Evolutionary conservation across 2,113 vertebrate species (phyloP), one percentile per base, ranked within the genome.

Genomic region (Paramormyrops kingsleyae): DNA sequence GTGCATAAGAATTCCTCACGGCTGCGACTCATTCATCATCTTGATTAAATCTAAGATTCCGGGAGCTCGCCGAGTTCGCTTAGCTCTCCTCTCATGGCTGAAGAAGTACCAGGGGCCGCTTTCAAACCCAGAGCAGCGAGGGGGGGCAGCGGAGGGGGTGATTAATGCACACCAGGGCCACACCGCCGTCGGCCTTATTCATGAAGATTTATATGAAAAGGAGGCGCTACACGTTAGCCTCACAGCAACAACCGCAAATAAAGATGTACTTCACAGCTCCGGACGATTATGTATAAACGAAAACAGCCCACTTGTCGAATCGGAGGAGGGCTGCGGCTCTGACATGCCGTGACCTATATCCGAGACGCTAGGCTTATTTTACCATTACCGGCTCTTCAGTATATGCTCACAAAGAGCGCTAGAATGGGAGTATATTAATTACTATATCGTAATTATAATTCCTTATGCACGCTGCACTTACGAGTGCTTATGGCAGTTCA

Each of bases 31-130:
- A 86, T 86, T 86, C 47, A 86, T 86, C 84, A 86, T 86, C 84
- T 50, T 86, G 84, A 86, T 86, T 86, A 86, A 50, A 86, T 86
- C 46, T 50, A 86, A 86, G 84, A 86, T 86, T 86, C 84, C 84
- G n/a, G 84, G 47, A 50, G 47, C 84, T 86, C 27, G 47, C 12
- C 2, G 47, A 86, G n/a, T 86, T 86, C 84, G 47, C 46, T 86
- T 50, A 44, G 39, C 77, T 24, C 7, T 42, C n/a, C 44, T 49
- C 47, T 86, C 24, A 50, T n/a, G 84, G 84, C 47, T 52, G 84
- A 87, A 49, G 49, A 53, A 52, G 85, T 52, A 87, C 85, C 9
- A 9, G 27, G 85, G 47, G 24, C 49, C 31, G 49, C n/a, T 87
- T 19, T 87, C 49, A 87, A 87, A 87, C 85, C 85, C 49, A 24